These are phyloP conservation scores for Drosophila subobscura DNA, from an alignment of 1,140 invertebrate species.

Conservation along the genomic window DNA sequence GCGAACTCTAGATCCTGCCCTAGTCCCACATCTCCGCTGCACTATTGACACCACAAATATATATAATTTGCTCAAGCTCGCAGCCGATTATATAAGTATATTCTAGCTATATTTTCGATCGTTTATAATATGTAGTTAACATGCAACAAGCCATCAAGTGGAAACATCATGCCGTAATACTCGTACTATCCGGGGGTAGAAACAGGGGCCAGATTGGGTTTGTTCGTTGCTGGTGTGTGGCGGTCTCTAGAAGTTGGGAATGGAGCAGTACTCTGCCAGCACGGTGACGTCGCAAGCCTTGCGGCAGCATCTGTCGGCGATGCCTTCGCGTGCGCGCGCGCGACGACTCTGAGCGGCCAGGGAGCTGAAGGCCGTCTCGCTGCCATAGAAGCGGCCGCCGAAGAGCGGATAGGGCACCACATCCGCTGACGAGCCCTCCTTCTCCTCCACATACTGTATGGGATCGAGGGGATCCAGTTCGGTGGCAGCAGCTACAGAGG, in stretches of 20 bases:
- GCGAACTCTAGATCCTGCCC: too few relatives aligned
- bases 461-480: slow-evolving; percentile 60
- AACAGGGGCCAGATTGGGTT: slow-evolving; percentile 15
- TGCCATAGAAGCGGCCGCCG: slow-evolving; percentile 36
- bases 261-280: slow-evolving; percentile 57
- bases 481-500: slow-evolving; percentile 8
- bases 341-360: slow-evolving; percentile 56
- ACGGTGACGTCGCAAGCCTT: slow-evolving; percentile 34
- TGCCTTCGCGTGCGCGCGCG: slow-evolving; percentile 57
- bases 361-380: slow-evolving; percentile 38
- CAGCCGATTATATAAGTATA: slow-evolving; percentile 41
- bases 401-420: slow-evolving; percentile 37
- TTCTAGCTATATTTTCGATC: slow-evolving; percentile 19
- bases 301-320: slow-evolving; percentile 68
- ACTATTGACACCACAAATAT: neutral
- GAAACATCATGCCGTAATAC: neutral
- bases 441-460: slow-evolving; percentile 58
- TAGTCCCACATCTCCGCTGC: too few relatives aligned
- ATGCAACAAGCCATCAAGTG: slow-evolving; percentile 36
- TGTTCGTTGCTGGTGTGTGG: neutral
- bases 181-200: slow-evolving; percentile 5
- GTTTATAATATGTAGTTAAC: slow-evolving; percentile 22
- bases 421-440: slow-evolving; percentile 28
- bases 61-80: slow-evolving; percentile 21
- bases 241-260: slow-evolving; percentile 14